Base-by-base conservation (phyloP, 1,140 invertebrate genomes). In the Drosophila erecta region DNA sequence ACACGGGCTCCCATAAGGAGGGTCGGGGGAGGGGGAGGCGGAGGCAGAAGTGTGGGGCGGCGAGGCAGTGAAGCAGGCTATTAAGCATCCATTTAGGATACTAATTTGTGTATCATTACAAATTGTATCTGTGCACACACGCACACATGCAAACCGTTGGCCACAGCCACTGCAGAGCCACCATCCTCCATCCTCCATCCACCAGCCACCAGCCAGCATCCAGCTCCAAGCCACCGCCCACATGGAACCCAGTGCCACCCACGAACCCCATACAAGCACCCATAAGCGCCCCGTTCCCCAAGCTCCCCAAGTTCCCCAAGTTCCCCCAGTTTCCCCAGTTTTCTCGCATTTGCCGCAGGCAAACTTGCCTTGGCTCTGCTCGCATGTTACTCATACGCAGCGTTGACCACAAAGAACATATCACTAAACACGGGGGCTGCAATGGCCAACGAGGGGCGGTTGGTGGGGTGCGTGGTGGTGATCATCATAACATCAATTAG, bases 31-130 rank as follows among this genome's bases (percentile, higher is more conserved):
- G 35, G 12, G 14, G 47, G 12, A 5, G 22, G n/a, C 7, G 5
- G 15, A 12, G 24, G 35, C 11, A 11, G 40, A n/a, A 2, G 22
- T 2, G 6, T 22, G 15, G 40, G 38, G 2, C 24, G 4, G 6
- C 17, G 60, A 38, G 49, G 62, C 61, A 14, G 61, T 70, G 62
- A 55, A 67, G 50, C 66, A 83, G 84, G 89, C 83, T 85, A 90
- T 90, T 90, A 90, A 90, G 78, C 84, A 87, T 91, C 89, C 90
- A 91, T 91, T 86, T 81, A 91, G 85, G 75, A 91, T 89, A 90
- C 79, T 91, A 91, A 91, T 91, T 91, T 91, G 90, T 91, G 84
- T 91, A 91, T 91, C 81, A 89, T 91, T 83, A 90, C 81, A 89
- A 91, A 83, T 91, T 91, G 80, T 87, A 85, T 81, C 77, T 74